These are phyloP conservation scores for Pollicipes pollicipes DNA, from an alignment of 1,140 invertebrate genomes.

Conservation along the genomic window DNA sequence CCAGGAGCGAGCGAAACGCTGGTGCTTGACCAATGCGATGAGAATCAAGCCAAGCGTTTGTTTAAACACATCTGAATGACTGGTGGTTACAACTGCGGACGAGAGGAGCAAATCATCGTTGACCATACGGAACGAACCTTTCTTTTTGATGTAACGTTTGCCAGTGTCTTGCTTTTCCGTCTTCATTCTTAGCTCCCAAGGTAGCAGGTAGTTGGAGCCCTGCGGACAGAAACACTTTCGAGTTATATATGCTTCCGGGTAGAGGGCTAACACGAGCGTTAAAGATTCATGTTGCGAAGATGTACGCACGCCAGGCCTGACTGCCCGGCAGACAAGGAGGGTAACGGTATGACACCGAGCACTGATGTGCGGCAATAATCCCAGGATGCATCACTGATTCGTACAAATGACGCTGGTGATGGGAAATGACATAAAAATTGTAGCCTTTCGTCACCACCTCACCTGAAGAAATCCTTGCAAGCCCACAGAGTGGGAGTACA, in stretches of 20 bases:
- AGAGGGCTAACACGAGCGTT: not conserved
- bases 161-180: conserved; percentile 13
- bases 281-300: not conserved
- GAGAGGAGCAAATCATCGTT: conserved; percentile 11
- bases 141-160: conserved; percentile 13
- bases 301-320: no score
- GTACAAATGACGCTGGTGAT: not conserved
- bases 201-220: conserved; percentile 76
- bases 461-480: conserved; percentile 30
- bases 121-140: conserved; percentile 15
- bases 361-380: not conserved
- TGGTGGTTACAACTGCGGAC: no score
- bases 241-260: not conserved
- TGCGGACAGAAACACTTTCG: conserved; percentile 40
- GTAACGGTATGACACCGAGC: no score
- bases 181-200: conserved; percentile 80
- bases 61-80: no score
- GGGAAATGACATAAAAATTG: no score
- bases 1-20: no score
- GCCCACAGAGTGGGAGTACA: conserved; percentile 79
- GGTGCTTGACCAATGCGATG: no score
- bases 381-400: not conserved
- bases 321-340: no score
- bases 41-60: no score
- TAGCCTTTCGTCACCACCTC: not conserved